These are phyloP conservation scores for Apodemia mormo DNA, from an alignment of 2,888 invertebrate species.

Conservation along the genomic window DNA sequence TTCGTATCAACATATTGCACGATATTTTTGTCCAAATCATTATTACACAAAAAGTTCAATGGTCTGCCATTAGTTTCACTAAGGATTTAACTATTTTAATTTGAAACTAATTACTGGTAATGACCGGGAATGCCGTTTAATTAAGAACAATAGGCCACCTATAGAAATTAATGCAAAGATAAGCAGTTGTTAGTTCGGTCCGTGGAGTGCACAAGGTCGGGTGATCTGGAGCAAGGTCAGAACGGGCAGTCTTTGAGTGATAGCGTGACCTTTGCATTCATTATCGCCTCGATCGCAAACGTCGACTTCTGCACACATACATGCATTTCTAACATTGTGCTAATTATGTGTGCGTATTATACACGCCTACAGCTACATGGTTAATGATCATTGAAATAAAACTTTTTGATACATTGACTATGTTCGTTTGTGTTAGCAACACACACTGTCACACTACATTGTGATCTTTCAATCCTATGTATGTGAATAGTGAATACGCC, in stretches of 20 bases:
- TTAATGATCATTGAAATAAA: constrained; percentile 10
- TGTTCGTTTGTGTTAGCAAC: not conserved
- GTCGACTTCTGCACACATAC: constrained; percentile 21
- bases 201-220: constrained; percentile 67
- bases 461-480: constrained; percentile 3
- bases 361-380: not conserved
- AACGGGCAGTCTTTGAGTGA: constrained; percentile 66
- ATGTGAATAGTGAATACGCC: not conserved
- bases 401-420: not conserved
- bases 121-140: constrained; percentile 53
- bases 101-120: constrained; percentile 11
- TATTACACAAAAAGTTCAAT: not conserved
- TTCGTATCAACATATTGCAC: not conserved
- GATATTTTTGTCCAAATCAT: not conserved
- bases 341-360: constrained; percentile 6
- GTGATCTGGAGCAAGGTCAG: constrained; percentile 74
- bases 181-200: constrained; percentile 57
- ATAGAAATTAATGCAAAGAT: constrained; percentile 61
- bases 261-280: constrained; percentile 71
- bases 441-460: not conserved
- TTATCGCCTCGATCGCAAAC: constrained; percentile 58
- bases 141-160: constrained; percentile 61
- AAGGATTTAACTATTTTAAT: not conserved
- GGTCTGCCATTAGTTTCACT: not conserved
- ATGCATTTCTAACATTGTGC: constrained; percentile 2